phyloP scores from a whole-genome alignment of 2,113 vertebrate species.

The Melospiza georgiana region DNA sequence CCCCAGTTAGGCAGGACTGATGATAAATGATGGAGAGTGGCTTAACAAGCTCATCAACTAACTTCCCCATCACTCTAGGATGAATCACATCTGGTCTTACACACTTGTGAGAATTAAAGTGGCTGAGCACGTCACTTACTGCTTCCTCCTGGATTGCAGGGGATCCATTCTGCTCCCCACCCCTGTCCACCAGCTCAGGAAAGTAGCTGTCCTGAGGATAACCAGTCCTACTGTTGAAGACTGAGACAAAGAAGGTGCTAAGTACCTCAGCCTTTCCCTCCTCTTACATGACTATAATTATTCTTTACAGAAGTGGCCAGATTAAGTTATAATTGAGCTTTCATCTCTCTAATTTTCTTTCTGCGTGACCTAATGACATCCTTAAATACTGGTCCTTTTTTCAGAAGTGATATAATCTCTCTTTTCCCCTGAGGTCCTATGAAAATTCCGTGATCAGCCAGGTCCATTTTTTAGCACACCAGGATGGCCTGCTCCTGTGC shows the following conservation, averaged over 20 bases:
- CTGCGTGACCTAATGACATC: not conserved
- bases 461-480: not conserved
- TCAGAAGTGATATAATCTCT: not conserved
- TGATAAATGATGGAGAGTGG: not conserved
- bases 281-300: not conserved
- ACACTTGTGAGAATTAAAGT: not conserved
- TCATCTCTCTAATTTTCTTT: not conserved
- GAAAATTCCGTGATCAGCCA: not conserved
- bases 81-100: not conserved
- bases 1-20: not conserved
- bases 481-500: fast-evolving
- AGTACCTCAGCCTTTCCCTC: not conserved
- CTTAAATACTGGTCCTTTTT: not conserved
- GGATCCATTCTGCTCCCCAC: not conserved
- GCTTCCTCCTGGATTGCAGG: not conserved
- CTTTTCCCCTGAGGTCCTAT: not conserved
- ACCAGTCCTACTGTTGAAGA: not conserved
- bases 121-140: not conserved
- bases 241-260: not conserved
- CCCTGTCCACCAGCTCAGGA: not conserved
- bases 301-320: not conserved
- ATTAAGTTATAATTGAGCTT: not conserved
- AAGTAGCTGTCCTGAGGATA: not conserved
- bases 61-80: not conserved
- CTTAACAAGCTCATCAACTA: not conserved